Evolutionary conservation across 2,113 vertebrate genomes (phyloP), one percentile per base, ranked within the genome.

Genomic region (Odocoileus hemionus): DNA sequence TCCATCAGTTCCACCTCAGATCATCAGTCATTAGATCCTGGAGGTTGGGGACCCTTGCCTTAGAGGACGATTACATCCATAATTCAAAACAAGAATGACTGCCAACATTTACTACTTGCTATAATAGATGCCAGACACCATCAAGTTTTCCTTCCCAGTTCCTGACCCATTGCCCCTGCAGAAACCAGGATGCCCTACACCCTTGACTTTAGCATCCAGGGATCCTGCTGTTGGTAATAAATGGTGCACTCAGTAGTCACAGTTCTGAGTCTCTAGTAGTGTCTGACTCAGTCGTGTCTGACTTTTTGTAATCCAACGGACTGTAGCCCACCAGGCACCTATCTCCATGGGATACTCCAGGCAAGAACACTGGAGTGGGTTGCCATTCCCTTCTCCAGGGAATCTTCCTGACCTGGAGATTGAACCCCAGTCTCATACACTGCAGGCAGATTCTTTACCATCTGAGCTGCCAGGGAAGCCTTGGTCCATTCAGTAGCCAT

Each of bases 31-130:
- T 25, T 74, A 74, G 67, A 74, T 74, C 36, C 67, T 25, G 67
- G 36, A 39, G 21, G 10, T 23, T 70, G 67, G 36, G 67, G 67
- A 0, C 36, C 10, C 36, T 21, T 74, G 36, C 67, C 23, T 36
- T 74, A 39, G 47, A 67, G 86, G 82, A 61, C 16, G 80, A 36
- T 95, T 88, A 23, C 57, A 84, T 33, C 39, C 30, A 64, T 86
- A 76, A 82, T 23, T 17, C 78, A 89, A 74, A 82, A 45, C 13
- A 86, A 79, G 64, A 93, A 78, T 30, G 54, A 55, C 15, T 39
- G 54, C 47, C 47, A 58, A 55, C 28, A 47, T 30, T 86, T 70
- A 57, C 52, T 83, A 36, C 58, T 82, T 36, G 7, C 33, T 67
- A 58, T 88, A 85, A 23, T 79, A 33, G 14, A 14, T 79, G 11